Percentiles rank a stretch among this genome's conserved stretches.
These are phyloP conservation scores for Carassius gibelio DNA, from an alignment of 2,113 vertebrate genomes.

Conservation along the genomic window DNA sequence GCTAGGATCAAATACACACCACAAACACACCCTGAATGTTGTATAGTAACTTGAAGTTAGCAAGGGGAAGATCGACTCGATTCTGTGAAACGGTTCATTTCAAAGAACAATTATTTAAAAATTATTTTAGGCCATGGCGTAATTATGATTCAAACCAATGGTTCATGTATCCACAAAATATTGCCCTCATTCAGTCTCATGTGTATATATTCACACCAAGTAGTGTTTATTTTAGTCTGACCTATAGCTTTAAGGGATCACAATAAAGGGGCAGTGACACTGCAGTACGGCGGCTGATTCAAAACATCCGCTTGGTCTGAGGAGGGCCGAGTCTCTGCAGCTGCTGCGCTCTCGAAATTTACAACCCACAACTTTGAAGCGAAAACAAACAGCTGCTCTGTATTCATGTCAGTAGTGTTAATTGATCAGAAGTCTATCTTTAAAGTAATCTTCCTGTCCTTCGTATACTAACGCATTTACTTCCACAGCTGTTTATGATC, in stretches of 20 bases:
- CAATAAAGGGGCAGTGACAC: conserved; percentile 61
- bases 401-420: conserved; percentile 64
- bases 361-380: conserved; percentile 65
- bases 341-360: conserved; percentile 45
- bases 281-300: conserved; percentile 54
- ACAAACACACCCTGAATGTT: no score
- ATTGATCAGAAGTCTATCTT: conserved; percentile 67
- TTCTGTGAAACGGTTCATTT: no score
- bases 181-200: background rate
- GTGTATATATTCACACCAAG: background rate
- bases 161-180: background rate
- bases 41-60: no score
- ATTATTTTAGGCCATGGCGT: background rate
- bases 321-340: conserved; percentile 10
- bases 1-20: no score
- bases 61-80: no score
- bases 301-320: conserved; percentile 30
- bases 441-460: conserved; percentile 62
- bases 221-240: background rate
- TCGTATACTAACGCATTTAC: conserved; percentile 53
- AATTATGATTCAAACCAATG: background rate
- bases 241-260: conserved; percentile 62
- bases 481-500: conserved; percentile 62
- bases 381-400: conserved; percentile 55
- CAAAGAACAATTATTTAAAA: no score